phyloP scores from a whole-genome alignment of 1,140 invertebrate genomes.

The Anthonomus grandis region DNA sequence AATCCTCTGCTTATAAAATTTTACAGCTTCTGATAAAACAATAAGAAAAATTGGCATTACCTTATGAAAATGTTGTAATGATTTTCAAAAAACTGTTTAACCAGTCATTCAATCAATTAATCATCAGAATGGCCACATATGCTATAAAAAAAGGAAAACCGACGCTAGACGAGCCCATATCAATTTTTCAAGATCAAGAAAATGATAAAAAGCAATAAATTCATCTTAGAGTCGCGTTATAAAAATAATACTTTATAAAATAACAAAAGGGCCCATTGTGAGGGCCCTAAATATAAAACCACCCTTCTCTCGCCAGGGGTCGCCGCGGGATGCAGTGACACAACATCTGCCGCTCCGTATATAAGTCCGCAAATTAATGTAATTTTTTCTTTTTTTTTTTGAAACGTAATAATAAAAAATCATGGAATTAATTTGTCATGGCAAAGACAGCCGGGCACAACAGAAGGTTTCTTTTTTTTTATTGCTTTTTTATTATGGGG shows the following conservation, averaged over 20 bases:
- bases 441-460: conserved; percentile 13
- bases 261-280: conserved; percentile 9
- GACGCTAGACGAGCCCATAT: too few relatives aligned
- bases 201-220: conserved; percentile 14
- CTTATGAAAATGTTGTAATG: too few relatives aligned
- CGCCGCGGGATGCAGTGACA: conserved; percentile 21
- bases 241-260: conserved; percentile 22
- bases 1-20: too few relatives aligned
- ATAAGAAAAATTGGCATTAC: too few relatives aligned
- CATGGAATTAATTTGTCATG: conserved; percentile 17
- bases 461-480: conserved; percentile 9
- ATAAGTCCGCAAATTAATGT: conserved; percentile 23
- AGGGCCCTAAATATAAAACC: conserved; percentile 9
- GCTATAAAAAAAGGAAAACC: too few relatives aligned
- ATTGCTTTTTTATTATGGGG: conserved; percentile 2
- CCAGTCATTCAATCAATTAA: too few relatives aligned
- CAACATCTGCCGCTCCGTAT: conserved; percentile 12
- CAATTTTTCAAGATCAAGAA: conserved; percentile 7
- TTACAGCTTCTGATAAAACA: too few relatives aligned
- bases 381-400: conserved; percentile 13
- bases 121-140: too few relatives aligned
- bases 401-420: conserved; percentile 20
- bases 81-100: too few relatives aligned
- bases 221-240: conserved; percentile 10
- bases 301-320: conserved; percentile 16